A percentile compares a stretch with the other conserved stretches of the same genome.
Conservation (phyloP, 2,797 vertebrate species). For the Coreius guichenoti region DNA sequence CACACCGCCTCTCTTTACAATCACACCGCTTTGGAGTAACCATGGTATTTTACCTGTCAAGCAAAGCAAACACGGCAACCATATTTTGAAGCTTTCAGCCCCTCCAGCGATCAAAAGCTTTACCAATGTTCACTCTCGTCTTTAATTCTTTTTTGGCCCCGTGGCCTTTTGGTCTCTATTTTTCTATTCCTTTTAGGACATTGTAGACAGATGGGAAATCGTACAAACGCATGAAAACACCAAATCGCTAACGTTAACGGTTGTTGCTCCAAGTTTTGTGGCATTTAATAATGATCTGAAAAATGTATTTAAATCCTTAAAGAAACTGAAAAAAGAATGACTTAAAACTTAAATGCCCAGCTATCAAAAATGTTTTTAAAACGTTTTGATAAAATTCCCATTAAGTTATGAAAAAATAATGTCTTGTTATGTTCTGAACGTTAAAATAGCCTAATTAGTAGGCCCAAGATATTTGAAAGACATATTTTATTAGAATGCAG, state of each 20-base stretch:
- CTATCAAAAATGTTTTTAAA: no score
- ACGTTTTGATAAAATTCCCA: no score
- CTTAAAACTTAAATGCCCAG: not conserved
- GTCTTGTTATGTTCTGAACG: no score
- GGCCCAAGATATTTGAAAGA: no score
- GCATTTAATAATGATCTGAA: not conserved
- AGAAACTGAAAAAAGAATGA: not conserved
- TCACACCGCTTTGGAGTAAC: not conserved
- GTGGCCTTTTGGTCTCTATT: not conserved
- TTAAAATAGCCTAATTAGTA: no score
- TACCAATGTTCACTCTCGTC: not conserved
- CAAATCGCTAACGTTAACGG: not conserved
- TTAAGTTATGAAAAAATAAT: no score
- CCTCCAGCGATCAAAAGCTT: not conserved
- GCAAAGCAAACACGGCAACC: not conserved
- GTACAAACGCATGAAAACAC: not conserved
- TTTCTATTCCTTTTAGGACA: not conserved
- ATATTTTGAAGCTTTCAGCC: not conserved
- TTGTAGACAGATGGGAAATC: not conserved
- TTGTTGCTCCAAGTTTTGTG: not conserved
- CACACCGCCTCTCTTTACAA: not conserved
- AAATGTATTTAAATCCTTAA: not conserved
- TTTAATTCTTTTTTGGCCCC: not conserved
- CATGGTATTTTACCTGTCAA: conserved; percentile 12
- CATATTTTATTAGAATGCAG: no score